phyloP scores from a whole-genome alignment of 2,113 vertebrate species.

The Chaetorhynchus papuensis region DNA sequence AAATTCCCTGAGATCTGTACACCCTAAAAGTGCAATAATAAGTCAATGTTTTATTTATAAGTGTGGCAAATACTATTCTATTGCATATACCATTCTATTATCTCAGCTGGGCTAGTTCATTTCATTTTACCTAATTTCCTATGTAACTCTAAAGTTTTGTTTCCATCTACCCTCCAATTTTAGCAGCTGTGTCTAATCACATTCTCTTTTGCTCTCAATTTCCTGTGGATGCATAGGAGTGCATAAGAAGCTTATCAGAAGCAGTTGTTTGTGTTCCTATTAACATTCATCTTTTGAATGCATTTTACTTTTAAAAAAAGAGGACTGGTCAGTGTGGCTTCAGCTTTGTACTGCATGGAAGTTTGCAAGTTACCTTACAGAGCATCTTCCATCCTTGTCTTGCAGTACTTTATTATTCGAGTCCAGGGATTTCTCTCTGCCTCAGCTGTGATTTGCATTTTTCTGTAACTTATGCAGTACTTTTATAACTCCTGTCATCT shows the following conservation, averaged over 20 bases:
- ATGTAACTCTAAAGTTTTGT: not conserved
- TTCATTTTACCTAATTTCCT: constrained; percentile 21
- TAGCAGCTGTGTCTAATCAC: not conserved
- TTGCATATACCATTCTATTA: not conserved
- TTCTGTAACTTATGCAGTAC: not conserved
- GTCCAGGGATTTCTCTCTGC: not conserved
- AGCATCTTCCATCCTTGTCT: not conserved
- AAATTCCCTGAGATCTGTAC: not conserved
- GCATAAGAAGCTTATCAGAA: constrained; percentile 10
- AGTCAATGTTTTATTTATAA: constrained; percentile 40
- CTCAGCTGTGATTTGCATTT: not conserved
- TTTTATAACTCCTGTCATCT: not conserved
- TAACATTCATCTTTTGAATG: not conserved
- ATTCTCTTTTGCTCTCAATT: not conserved
- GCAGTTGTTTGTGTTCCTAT: not conserved
- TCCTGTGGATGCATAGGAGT: not conserved
- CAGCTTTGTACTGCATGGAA: not conserved
- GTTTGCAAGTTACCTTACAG: not conserved
- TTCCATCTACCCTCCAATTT: constrained; percentile 8
- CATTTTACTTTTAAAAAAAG: not conserved
- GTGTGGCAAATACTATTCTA: not conserved
- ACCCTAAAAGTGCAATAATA: not conserved
- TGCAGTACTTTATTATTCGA: not conserved
- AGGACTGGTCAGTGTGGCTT: not conserved
- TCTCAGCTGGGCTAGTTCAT: not conserved